Evolutionary conservation across 2,888 invertebrate species (phyloP), one percentile per base, ranked within the genome.

Genomic region (Drosophila incognita): DNA sequence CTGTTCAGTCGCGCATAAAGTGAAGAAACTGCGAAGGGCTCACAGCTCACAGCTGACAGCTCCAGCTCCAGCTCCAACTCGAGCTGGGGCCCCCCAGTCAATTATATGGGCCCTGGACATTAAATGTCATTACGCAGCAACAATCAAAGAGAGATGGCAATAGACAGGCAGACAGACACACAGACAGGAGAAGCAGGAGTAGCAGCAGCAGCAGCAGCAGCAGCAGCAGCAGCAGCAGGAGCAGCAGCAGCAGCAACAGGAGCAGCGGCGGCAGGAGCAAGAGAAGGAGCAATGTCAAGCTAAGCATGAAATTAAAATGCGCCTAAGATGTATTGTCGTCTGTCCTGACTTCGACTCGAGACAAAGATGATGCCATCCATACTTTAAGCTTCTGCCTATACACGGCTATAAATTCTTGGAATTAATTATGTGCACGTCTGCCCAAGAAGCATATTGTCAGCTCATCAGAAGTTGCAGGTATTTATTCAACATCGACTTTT

Each of bases 281-380:
- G 18, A 38, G 18, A 0, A 21, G 35, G 52, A 67, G 62, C 46
- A 51, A 69, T 61, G 67, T 29, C 81, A 83, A 91, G 90, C 90
- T 90, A 91, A 91, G 87, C 92, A 92, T 91, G 92, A 91, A 92
- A 91, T 92, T 91, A 92, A 92, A 92, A 92, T 90, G 86, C 87
- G 90, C 86, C 89, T 83, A 91, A 90, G 88, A 92, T 88, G 88
- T 89, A 92, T 90, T 87, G 86, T 73, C 79, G 74, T 76, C 87
- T 84, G 84, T 84, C 89, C 79, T 79, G 76, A 73, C 74, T 74
- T 74, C 8, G 24, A 15, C 42, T 49, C 15, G 56, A 59, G 65
- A 38, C 78, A 63, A 68, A 68, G 59, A 76, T 81, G 81, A 82
- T 74, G 79, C 52, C 63, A 64, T 60, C 54, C 54, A 64, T 68